Evolutionary conservation across 2,888 invertebrate genomes (phyloP), one percentile per base, ranked within the genome.

Genomic region (Diachrysia chrysitis): DNA sequence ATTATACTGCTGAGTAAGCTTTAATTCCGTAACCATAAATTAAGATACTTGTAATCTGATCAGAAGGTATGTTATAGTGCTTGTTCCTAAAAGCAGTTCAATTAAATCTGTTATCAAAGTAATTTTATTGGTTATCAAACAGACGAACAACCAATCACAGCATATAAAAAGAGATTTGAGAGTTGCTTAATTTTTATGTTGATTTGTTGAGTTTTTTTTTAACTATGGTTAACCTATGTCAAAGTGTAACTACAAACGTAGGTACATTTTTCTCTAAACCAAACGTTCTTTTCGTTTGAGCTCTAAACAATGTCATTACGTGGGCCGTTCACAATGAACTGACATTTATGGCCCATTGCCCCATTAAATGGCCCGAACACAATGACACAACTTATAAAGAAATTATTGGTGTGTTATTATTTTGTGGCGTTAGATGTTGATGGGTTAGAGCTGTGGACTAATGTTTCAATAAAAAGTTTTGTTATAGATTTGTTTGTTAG

Each of bases 281-380:
- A 59, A 64, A 42, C 67, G 71, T 71, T 72, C 58, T 71, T 73
- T 64, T 37, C 73, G 73, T 80, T 21, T 73, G 66, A 80, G 76
- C 73, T 70, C 78, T 80, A 81, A 82, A 82, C 81, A 82, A 80
- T 71, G 83, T 76, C 73, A 73, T 82, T 76, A 81, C 76, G 71
- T 42, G 62, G 76, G 63, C 46, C 73, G 70, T 70, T 75, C 73
- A 67, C 83, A 70, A 68, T 69, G 71, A 76, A 73, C 72, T 78
- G 81, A 81, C 81, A 69, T 73, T 81, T 81, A 81, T 80, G 76
- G 81, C 35, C 81, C 81, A 80, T 82, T 76, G 70, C 63, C 56
- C 64, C 70, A 81, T 76, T 76, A 76, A 82, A 82, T 83, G 81
- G 81, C 65, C 65, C 76, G 81, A 68, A 82, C 76, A 78, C 72